phyloP scores from a whole-genome alignment of 2,797 vertebrate species.

The Gobio occitaniae region DNA sequence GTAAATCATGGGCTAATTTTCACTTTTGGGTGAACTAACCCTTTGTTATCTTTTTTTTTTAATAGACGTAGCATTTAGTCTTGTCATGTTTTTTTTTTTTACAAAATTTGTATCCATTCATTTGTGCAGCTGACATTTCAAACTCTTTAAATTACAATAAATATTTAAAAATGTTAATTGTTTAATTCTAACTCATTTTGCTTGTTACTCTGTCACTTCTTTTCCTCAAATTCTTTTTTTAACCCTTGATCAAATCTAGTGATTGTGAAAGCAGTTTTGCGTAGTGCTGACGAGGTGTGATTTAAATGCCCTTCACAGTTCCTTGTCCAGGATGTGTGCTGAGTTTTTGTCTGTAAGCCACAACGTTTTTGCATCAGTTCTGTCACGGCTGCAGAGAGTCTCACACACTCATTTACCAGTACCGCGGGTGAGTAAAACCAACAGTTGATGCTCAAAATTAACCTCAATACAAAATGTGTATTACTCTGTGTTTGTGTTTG shows the following conservation, averaged over 20 bases:
- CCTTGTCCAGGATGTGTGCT: constrained; percentile 32
- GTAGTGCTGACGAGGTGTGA: not conserved
- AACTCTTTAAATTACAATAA: constrained; percentile 20
- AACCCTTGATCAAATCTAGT: not conserved
- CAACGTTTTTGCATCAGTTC: not conserved
- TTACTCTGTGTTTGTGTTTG: not conserved
- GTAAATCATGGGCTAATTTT: no score
- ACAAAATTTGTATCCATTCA: not conserved
- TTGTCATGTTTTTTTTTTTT: not conserved
- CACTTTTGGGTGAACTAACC: no score
- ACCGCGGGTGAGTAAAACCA: not conserved
- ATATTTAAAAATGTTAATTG: constrained; percentile 26
- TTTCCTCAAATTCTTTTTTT: no score
- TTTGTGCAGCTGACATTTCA: constrained; percentile 45
- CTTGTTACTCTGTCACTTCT: not conserved
- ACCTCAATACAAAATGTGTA: not conserved
- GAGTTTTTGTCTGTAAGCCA: not conserved
- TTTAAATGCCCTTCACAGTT: constrained; percentile 11
- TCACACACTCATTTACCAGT: not conserved
- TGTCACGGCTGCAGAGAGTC: not conserved
- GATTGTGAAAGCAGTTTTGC: not conserved
- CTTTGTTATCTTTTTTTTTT: not conserved
- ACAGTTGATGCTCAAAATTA: not conserved
- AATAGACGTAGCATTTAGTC: not conserved
- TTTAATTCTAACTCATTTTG: not conserved